A percentile compares a stretch with the other conserved stretches of the same genome.
These are phyloP conservation scores for Chloroclysta siterata DNA, from an alignment of 2,888 invertebrate species.

Conservation along the genomic window DNA sequence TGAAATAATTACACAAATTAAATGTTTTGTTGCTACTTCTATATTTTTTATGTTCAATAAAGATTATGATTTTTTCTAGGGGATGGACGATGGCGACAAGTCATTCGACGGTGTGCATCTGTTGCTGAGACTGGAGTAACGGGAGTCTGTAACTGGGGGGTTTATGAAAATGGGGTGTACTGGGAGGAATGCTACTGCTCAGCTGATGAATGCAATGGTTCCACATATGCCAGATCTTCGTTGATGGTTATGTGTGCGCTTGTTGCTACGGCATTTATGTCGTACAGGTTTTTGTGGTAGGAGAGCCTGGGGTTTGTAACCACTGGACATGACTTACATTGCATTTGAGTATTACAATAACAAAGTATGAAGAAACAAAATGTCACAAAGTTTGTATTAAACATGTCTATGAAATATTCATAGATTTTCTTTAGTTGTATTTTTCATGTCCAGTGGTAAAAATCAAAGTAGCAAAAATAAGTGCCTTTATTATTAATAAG, in stretches of 20 bases:
- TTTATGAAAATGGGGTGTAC: conserved; percentile 96
- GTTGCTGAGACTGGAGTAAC: conserved; percentile 96
- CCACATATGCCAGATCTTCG: conserved; percentile 55
- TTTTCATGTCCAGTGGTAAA: conserved; percentile 7
- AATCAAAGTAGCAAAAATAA: neutral
- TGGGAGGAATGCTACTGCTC: conserved; percentile 99
- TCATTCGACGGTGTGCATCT: conserved; percentile 94
- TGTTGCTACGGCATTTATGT: conserved; percentile 17
- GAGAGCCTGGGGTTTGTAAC: neutral
- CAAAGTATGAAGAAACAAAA: neutral
- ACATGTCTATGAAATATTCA: no score
- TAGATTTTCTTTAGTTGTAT: neutral
- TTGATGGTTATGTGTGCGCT: conserved; percentile 46
- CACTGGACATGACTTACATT: conserved; percentile 8
- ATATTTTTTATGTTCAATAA: no score
- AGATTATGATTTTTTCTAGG: conserved; percentile 83
- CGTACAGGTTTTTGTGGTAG: conserved; percentile 18
- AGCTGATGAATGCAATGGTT: conserved; percentile 93
- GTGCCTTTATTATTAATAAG: conserved; percentile 16
- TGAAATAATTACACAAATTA: no score
- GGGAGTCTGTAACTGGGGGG: conserved; percentile 98
- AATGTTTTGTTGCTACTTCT: no score
- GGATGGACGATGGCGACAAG: conserved; percentile 97
- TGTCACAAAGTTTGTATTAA: no score
- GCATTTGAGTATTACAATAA: neutral